These are phyloP conservation scores for Eptesicus fuscus DNA, from an alignment of 2,113 vertebrate species.

Conservation along the genomic window DNA sequence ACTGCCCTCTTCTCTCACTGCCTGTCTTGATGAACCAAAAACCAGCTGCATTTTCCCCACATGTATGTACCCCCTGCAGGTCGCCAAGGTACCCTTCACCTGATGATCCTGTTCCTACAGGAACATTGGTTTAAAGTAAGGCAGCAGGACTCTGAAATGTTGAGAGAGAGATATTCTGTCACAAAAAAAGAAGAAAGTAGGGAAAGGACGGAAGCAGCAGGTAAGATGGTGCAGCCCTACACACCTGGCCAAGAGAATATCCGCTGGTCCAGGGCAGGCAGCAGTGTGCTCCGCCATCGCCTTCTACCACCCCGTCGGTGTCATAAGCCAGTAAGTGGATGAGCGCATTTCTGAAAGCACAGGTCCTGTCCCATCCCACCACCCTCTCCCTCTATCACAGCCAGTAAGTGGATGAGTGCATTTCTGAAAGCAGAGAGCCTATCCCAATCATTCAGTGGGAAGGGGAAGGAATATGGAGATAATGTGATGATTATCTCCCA, in stretches of 20 bases:
- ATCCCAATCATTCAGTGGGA: background rate
- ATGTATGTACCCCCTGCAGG: rapidly evolving
- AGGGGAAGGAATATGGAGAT: background rate
- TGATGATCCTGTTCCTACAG: background rate
- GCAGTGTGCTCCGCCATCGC: rapidly evolving
- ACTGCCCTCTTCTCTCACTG: background rate
- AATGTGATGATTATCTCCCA: background rate
- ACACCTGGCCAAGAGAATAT: background rate
- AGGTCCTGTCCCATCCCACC: background rate
- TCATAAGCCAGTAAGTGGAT: background rate
- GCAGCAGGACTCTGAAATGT: background rate
- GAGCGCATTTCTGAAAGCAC: background rate
- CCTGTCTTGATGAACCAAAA: background rate
- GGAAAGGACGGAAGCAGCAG: too few relatives aligned
- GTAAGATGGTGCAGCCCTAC: background rate
- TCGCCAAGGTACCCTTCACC: too few relatives aligned
- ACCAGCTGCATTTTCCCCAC: background rate
- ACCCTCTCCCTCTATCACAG: too few relatives aligned
- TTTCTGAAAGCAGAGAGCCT: background rate
- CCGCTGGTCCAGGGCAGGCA: rapidly evolving
- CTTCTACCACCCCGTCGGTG: background rate
- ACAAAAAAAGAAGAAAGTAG: background rate
- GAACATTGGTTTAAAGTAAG: background rate
- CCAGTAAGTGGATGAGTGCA: background rate
- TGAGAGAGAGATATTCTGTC: background rate